These are phyloP conservation scores for Rotaria magnacalcarata DNA, from an alignment of 2,888 invertebrate genomes.

Conservation along the genomic window DNA sequence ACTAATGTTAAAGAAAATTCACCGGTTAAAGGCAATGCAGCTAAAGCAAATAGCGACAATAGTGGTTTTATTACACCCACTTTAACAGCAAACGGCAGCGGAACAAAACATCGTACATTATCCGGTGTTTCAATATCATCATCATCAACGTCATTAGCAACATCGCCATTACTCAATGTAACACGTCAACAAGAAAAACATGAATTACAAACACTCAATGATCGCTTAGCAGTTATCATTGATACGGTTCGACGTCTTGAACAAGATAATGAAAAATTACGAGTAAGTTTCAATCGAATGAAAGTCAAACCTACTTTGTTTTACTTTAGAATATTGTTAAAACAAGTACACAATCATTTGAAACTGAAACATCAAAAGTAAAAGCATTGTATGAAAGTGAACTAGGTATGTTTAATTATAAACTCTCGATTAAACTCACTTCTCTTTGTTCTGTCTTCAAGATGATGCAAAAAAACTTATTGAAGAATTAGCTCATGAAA, in stretches of 20 bases:
- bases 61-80: neutral
- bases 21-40: too few relatives aligned
- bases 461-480: conserved; percentile 80
- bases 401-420: conserved; percentile 60
- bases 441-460: neutral
- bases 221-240: conserved; percentile 89
- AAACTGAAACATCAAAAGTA: conserved; percentile 62
- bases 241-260: conserved; percentile 87
- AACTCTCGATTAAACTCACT: too few relatives aligned
- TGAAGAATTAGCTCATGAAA: conserved; percentile 85
- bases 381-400: conserved; percentile 88
- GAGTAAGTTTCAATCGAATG: neutral
- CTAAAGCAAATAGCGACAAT: neutral
- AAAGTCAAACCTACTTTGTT: neutral
- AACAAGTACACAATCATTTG: neutral
- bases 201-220: conserved; percentile 85
- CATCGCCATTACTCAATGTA: neutral
- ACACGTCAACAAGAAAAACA: conserved; percentile 74
- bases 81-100: neutral
- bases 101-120: conserved; percentile 6
- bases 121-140: conserved; percentile 11
- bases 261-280: conserved; percentile 70
- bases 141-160: neutral
- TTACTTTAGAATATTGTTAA: neutral
- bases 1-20: neutral